A percentile compares a stretch with the other conserved stretches of the same genome.
Conservation (phyloP, 2,888 invertebrate species). For the Gastrophysa polygoni region DNA sequence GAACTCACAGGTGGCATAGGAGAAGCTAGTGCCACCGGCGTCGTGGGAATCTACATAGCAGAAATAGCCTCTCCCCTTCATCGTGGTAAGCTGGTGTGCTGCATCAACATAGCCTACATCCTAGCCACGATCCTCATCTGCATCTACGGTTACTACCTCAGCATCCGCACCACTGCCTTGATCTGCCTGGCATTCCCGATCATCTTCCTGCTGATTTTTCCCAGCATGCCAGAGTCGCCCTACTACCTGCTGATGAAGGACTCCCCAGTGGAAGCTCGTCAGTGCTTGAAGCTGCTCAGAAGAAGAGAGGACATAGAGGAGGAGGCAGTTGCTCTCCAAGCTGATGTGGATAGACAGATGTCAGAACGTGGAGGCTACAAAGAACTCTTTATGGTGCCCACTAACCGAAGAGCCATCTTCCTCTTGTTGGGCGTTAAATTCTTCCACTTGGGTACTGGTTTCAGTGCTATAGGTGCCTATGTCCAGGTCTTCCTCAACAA, state of each 20-base stretch:
- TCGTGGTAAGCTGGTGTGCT: slow-evolving; percentile 40
- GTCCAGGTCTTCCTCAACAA: slow-evolving; percentile 32
- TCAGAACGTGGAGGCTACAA: slow-evolving; percentile 43
- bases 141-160: slow-evolving; percentile 14
- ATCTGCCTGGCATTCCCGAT: slow-evolving; percentile 35
- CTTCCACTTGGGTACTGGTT: slow-evolving; percentile 38
- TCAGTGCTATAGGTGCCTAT: slow-evolving; percentile 41
- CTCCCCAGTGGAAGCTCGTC: slow-evolving; percentile 39
- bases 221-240: slow-evolving; percentile 49
- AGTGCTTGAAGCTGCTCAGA: slow-evolving; percentile 41
- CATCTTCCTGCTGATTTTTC: slow-evolving; percentile 37
- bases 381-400: slow-evolving; percentile 43
- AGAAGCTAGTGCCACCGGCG: slow-evolving; percentile 41
- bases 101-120: slow-evolving; percentile 5
- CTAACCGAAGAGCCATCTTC: slow-evolving; percentile 43
- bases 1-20: slow-evolving; percentile 41
- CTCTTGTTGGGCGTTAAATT: slow-evolving; percentile 34
- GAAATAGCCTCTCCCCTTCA: slow-evolving; percentile 44
- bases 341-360: slow-evolving; percentile 46
- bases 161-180: slow-evolving; percentile 26
- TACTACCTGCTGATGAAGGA: slow-evolving; percentile 47
- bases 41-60: slow-evolving; percentile 44
- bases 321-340: slow-evolving; percentile 41
- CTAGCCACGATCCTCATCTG: not conserved
- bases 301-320: slow-evolving; percentile 41